phyloP scores from a whole-genome alignment of 2,113 vertebrate species.

The Cercopithecus mona region DNA sequence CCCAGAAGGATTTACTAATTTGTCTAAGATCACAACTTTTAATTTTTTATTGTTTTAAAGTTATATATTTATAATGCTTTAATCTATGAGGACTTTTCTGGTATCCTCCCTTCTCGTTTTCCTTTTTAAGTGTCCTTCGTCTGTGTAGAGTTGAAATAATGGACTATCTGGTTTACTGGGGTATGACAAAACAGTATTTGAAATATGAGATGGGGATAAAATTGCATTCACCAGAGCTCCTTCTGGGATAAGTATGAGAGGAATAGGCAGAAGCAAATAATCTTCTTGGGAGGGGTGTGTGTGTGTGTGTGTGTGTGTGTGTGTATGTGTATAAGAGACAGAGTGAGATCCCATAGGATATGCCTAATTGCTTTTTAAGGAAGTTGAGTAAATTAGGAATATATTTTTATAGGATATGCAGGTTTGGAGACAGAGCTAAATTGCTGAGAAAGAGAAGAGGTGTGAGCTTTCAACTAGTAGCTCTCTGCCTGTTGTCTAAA shows the following conservation, averaged over 20 bases:
- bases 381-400: neutral
- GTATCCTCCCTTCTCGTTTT: neutral
- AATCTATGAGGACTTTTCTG: neutral
- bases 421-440: neutral
- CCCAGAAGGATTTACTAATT: neutral
- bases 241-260: neutral
- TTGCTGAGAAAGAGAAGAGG: neutral
- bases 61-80: neutral
- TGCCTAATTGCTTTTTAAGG: neutral
- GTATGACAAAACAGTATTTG: neutral
- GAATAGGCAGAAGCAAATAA: neutral
- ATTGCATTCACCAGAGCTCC: neutral
- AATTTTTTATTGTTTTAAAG: neutral
- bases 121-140: neutral
- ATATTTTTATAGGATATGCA: neutral
- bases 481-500: neutral
- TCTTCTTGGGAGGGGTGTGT: neutral
- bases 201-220: neutral
- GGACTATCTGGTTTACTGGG: neutral
- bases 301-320: neutral
- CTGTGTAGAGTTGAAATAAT: neutral
- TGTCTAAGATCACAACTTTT: neutral
- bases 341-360: neutral
- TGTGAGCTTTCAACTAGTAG: neutral
- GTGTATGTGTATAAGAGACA: neutral